Conservation (phyloP, 2,113 vertebrate species). For the Canis aureus region DNA sequence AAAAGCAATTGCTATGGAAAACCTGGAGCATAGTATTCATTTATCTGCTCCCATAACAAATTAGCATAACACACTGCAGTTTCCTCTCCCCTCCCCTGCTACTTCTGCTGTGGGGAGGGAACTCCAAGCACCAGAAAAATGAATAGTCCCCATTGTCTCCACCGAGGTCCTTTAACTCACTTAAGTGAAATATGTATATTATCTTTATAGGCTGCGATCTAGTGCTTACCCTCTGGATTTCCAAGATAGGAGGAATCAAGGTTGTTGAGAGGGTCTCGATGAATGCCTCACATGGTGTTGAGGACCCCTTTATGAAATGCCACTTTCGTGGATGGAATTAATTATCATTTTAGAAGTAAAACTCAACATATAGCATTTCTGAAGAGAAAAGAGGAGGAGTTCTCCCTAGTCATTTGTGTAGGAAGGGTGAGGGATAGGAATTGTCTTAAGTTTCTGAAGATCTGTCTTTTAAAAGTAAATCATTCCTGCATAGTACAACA, state of each 20-base stretch:
- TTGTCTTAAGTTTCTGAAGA: not conserved
- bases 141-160: not conserved
- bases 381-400: not conserved
- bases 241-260: not conserved
- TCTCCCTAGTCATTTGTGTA: not conserved
- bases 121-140: not conserved
- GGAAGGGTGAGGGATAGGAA: fast-evolving
- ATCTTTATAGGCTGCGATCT: not conserved
- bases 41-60: not conserved
- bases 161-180: not conserved
- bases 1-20: conserved; percentile 24
- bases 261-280: not conserved
- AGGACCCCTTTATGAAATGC: not conserved
- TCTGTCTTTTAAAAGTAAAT: conserved; percentile 4
- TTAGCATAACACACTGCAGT: not conserved
- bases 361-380: not conserved
- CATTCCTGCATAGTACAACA: not conserved
- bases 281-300: not conserved
- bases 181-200: not conserved
- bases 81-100: not conserved
- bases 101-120: not conserved
- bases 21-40: not conserved
- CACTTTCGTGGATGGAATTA: not conserved
- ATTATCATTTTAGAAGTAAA: not conserved
- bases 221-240: not conserved